phyloP scores from a whole-genome alignment of 2,888 invertebrate genomes.

The Volucella inflata region DNA sequence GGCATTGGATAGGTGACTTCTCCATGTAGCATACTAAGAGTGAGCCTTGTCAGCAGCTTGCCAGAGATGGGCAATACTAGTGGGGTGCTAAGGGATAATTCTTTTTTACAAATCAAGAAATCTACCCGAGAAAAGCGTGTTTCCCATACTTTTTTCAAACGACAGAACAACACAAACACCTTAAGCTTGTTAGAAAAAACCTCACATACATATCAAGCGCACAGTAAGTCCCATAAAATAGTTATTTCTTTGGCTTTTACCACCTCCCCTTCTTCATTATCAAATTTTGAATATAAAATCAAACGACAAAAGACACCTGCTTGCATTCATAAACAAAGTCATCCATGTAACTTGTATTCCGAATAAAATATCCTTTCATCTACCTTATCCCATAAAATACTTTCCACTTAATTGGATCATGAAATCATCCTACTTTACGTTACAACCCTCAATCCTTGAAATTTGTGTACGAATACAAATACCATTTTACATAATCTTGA shows the following conservation, averaged over 20 bases:
- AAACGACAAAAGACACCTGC: not conserved
- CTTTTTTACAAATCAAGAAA: too few relatives aligned
- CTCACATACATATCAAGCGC: too few relatives aligned
- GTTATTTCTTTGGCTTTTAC: not conserved
- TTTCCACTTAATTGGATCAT: constrained; percentile 34
- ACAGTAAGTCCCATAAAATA: too few relatives aligned
- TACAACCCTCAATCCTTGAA: not conserved
- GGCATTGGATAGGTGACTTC: too few relatives aligned
- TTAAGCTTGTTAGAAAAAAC: too few relatives aligned
- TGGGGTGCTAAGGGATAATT: too few relatives aligned
- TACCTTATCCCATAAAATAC: not conserved
- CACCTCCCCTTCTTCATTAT: not conserved
- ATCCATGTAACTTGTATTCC: not conserved
- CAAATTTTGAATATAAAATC: constrained; percentile 8
- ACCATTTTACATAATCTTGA: constrained; percentile 36
- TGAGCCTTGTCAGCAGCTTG: too few relatives aligned
- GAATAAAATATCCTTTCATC: not conserved
- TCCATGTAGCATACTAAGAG: too few relatives aligned
- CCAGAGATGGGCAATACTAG: too few relatives aligned
- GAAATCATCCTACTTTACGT: constrained; percentile 21
- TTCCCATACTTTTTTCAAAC: too few relatives aligned
- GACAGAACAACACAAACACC: too few relatives aligned
- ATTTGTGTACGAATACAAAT: not conserved
- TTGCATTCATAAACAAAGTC: not conserved
- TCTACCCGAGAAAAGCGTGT: too few relatives aligned